These are phyloP conservation scores for Tortrix viridana DNA, from an alignment of 2,888 invertebrate genomes.

Conservation along the genomic window DNA sequence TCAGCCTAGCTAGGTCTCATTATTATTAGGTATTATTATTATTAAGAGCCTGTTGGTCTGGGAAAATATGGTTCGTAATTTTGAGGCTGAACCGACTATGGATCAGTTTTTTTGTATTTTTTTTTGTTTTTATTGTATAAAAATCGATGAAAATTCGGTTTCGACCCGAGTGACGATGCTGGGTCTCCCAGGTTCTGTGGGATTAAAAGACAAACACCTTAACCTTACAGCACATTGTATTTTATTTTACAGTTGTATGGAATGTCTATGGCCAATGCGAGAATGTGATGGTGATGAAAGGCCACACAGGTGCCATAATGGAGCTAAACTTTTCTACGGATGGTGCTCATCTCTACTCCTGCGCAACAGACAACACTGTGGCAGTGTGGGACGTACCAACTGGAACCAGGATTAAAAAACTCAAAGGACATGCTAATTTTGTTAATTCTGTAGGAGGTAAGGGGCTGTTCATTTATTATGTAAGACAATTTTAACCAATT, in stretches of 20 bases:
- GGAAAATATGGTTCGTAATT: too few relatives aligned
- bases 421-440: conserved; percentile 92
- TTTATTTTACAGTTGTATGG: conserved; percentile 90
- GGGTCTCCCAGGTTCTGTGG: too few relatives aligned
- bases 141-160: too few relatives aligned
- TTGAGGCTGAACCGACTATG: too few relatives aligned
- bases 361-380: conserved; percentile 97
- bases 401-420: conserved; percentile 93
- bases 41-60: too few relatives aligned
- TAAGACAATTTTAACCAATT: too few relatives aligned
- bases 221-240: neutral
- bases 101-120: too few relatives aligned
- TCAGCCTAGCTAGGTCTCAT: too few relatives aligned
- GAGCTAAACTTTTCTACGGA: conserved; percentile 95
- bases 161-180: too few relatives aligned
- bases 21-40: too few relatives aligned
- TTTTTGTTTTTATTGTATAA: too few relatives aligned
- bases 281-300: conserved; percentile 96
- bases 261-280: conserved; percentile 99
- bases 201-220: too few relatives aligned
- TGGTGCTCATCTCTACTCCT: conserved; percentile 93
- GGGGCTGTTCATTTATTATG: neutral
- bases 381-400: conserved; percentile 98
- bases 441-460: conserved; percentile 88
- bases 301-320: conserved; percentile 97